phyloP scores from a whole-genome alignment of 2,797 vertebrate species.

The Labroides dimidiatus region DNA sequence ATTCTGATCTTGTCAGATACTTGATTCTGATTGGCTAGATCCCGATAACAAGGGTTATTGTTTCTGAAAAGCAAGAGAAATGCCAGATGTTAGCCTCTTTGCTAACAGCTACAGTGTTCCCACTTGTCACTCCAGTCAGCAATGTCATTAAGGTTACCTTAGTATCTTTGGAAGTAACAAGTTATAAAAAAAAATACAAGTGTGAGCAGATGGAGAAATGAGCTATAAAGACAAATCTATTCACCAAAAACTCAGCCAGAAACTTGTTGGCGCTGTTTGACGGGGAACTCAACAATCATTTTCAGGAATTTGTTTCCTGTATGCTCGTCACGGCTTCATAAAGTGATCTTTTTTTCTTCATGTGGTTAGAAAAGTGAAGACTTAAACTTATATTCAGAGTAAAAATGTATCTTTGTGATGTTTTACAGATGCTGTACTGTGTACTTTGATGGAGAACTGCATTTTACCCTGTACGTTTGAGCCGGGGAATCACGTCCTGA shows the following conservation, averaged over 20 bases:
- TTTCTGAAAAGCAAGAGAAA: too few species aligned
- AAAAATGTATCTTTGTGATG: not conserved
- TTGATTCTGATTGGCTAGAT: too few species aligned
- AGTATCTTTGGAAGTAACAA: not conserved
- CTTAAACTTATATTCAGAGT: too few species aligned
- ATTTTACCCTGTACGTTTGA: slow-evolving; percentile 32
- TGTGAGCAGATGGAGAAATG: too few species aligned
- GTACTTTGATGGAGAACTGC: slow-evolving; percentile 22
- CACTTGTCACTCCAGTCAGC: too few species aligned
- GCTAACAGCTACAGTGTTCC: too few species aligned
- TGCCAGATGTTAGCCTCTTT: too few species aligned
- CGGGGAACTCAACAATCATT: not conserved
- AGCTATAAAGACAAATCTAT: not conserved
- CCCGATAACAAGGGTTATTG: too few species aligned
- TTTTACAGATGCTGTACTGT: slow-evolving; percentile 34
- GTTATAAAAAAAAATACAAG: too few species aligned
- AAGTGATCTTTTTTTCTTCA: not conserved
- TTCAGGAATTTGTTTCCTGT: not conserved
- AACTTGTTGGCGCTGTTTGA: not conserved
- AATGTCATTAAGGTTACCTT: too few species aligned
- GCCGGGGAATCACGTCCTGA: rapidly evolving
- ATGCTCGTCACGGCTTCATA: too few species aligned
- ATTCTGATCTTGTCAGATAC: too few species aligned
- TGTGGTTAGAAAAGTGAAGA: not conserved
- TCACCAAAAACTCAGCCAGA: not conserved